These are phyloP conservation scores for Campoplex nolae DNA, from an alignment of 2,888 invertebrate species.

Conservation along the genomic window DNA sequence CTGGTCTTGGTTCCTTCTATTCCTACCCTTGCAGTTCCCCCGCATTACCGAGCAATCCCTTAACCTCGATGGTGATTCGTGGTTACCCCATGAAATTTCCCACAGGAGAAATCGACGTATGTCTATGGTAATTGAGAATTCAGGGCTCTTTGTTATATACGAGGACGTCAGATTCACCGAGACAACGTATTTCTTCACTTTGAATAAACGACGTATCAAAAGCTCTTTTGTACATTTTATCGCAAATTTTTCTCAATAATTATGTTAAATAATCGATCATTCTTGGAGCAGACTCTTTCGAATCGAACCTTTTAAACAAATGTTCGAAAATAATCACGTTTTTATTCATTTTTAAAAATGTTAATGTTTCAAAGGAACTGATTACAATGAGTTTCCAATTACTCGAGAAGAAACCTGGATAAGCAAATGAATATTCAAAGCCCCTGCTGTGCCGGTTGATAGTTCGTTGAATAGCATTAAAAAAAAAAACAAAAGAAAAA, in stretches of 20 bases:
- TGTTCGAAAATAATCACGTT: background rate
- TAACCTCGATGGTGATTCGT: constrained; percentile 35
- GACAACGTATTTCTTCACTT: background rate
- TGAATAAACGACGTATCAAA: background rate
- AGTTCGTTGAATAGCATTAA: background rate
- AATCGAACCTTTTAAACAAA: background rate
- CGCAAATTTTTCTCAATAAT: background rate
- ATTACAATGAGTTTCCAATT: too few species aligned
- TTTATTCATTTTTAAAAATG: too few species aligned
- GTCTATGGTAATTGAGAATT: constrained; percentile 21
- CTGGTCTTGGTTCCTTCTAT: constrained; percentile 35
- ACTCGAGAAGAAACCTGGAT: too few species aligned
- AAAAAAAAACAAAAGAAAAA: background rate
- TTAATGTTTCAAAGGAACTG: too few species aligned
- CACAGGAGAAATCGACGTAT: constrained; percentile 35
- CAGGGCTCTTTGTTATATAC: constrained; percentile 5
- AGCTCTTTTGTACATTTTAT: background rate
- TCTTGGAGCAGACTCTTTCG: background rate
- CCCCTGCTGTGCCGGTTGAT: background rate
- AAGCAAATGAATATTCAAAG: background rate
- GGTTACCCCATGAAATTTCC: constrained; percentile 38
- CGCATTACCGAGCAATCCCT: constrained; percentile 34
- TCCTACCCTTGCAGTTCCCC: constrained; percentile 7
- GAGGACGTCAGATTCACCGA: background rate
- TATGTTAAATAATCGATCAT: background rate